A percentile compares a stretch with the other conserved stretches of the same genome.
These are phyloP conservation scores for Procavia capensis DNA, from an alignment of 2,113 vertebrate species.

Conservation along the genomic window DNA sequence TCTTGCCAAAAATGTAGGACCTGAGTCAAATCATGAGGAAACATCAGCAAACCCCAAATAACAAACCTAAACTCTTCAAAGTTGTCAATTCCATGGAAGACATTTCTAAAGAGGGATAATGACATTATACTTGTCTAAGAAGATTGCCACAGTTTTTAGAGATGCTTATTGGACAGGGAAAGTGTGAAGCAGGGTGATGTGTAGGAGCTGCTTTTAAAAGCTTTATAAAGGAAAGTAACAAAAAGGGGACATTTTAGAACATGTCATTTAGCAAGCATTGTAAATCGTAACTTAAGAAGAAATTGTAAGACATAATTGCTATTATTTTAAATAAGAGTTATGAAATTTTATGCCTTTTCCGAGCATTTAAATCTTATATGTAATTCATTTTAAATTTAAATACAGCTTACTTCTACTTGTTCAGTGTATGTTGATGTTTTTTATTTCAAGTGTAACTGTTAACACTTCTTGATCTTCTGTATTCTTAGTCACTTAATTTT, in stretches of 20 bases:
- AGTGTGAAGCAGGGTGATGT: neutral
- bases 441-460: constrained; percentile 19
- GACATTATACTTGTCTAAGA: neutral
- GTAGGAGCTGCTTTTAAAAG: no score
- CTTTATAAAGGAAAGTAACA: no score
- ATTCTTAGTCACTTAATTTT: neutral
- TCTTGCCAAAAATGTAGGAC: neutral
- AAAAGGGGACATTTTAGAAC: neutral
- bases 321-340: constrained; percentile 46
- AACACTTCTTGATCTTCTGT: neutral
- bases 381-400: constrained; percentile 3
- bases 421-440: neutral
- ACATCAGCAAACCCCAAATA: neutral
- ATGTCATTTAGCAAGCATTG: neutral
- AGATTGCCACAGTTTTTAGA: neutral
- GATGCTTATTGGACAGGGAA: neutral
- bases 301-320: neutral
- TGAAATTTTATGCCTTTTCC: constrained; percentile 14
- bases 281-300: constrained; percentile 17
- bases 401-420: constrained; percentile 14
- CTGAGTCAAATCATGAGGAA: neutral
- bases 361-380: neutral
- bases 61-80: neutral
- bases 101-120: neutral
- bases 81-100: neutral